Conservation (phyloP, 2,797 vertebrate genomes). For the Cynodonichthys magdalenae region DNA sequence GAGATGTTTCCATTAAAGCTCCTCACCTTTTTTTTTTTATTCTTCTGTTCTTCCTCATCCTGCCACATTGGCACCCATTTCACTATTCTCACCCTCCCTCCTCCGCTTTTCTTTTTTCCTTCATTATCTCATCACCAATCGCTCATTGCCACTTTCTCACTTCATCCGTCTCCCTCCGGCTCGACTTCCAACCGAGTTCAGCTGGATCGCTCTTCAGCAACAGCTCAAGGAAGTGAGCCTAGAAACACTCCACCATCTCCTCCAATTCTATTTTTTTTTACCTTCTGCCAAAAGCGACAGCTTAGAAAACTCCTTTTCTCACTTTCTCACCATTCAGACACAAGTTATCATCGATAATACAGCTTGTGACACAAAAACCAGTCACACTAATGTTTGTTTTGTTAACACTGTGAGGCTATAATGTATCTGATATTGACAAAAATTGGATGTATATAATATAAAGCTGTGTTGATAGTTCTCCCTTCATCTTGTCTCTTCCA, state of each 20-base stretch:
- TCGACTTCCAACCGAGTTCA: slow-evolving; percentile 33
- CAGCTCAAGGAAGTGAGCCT: slow-evolving; percentile 46
- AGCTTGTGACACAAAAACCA: slow-evolving; percentile 6
- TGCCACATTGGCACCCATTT: slow-evolving; percentile 38
- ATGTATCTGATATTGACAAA: neutral
- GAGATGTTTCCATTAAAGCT: slow-evolving; percentile 11
- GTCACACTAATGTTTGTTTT: neutral
- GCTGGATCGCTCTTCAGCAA: slow-evolving; percentile 49
- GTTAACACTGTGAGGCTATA: neutral
- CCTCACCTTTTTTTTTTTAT: slow-evolving; percentile 38
- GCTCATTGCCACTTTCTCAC: slow-evolving; percentile 31
- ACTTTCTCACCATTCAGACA: neutral
- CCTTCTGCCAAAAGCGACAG: slow-evolving; percentile 40
- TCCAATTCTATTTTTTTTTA: slow-evolving; percentile 31
- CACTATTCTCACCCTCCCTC: slow-evolving; percentile 19
- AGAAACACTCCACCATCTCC: slow-evolving; percentile 35
- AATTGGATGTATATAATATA: neutral
- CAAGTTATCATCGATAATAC: neutral
- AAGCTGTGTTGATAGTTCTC: neutral
- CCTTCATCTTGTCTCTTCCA: neutral
- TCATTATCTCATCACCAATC: slow-evolving; percentile 47
- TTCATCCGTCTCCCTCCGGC: slow-evolving; percentile 18
- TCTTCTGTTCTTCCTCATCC: slow-evolving; percentile 16
- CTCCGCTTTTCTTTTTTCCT: neutral
- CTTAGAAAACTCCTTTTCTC: slow-evolving; percentile 20